Conservation (phyloP, 2,797 vertebrate species). For the Gallinago solitaria region DNA sequence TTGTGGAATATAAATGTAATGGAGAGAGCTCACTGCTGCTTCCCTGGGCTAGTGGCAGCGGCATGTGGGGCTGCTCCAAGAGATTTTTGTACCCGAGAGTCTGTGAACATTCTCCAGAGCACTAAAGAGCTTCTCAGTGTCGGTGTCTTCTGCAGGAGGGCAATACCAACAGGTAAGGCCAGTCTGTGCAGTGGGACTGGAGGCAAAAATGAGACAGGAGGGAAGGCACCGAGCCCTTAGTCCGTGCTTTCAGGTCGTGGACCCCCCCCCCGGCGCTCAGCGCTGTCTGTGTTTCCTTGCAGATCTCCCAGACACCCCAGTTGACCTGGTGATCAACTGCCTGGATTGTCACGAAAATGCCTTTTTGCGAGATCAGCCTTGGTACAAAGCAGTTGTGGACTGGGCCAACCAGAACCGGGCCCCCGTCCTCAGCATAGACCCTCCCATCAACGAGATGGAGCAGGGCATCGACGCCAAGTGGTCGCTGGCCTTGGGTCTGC, state of each 20-base stretch:
- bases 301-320: slow-evolving; percentile 95
- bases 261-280: neutral
- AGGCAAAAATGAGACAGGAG: neutral
- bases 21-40: neutral
- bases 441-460: slow-evolving; percentile 86
- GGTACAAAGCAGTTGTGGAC: slow-evolving; percentile 93
- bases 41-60: neutral
- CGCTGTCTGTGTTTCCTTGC: neutral
- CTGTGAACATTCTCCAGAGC: neutral
- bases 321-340: slow-evolving; percentile 98
- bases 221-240: neutral
- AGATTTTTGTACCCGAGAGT: neutral
- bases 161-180: neutral
- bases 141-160: fast-evolving
- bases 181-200: too few species aligned
- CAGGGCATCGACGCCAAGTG: slow-evolving; percentile 95
- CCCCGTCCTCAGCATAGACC: slow-evolving; percentile 95
- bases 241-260: fast-evolving
- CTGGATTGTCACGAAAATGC: slow-evolving; percentile 96
- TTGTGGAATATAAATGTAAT: neutral
- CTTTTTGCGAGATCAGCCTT: slow-evolving; percentile 94
- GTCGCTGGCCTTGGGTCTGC: slow-evolving; percentile 94
- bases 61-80: neutral
- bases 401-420: slow-evolving; percentile 98
- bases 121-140: neutral